Conservation (phyloP, 2,113 vertebrate genomes). For the Mobula birostris region DNA sequence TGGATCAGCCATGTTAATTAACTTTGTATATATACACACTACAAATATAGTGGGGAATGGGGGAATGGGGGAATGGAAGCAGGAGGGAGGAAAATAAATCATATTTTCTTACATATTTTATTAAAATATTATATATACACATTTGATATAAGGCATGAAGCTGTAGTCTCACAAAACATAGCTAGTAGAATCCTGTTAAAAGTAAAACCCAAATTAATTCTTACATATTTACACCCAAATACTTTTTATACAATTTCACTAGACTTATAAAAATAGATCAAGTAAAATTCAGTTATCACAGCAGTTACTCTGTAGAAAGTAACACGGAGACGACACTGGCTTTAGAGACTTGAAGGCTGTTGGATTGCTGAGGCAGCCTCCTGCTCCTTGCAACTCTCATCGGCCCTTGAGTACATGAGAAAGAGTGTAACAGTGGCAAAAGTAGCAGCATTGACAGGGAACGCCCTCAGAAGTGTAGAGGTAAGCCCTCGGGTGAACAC, state of each 20-base stretch:
- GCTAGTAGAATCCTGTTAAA: slow-evolving; percentile 23
- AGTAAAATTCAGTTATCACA: slow-evolving; percentile 33
- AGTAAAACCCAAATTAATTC: slow-evolving; percentile 10
- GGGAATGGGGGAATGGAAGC: too few relatives aligned
- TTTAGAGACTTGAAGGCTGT: slow-evolving; percentile 74
- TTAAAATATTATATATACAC: slow-evolving; percentile 33
- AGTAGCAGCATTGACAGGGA: slow-evolving; percentile 89
- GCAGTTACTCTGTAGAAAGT: slow-evolving; percentile 4
- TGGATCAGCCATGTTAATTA: background rate
- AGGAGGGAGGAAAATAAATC: background rate
- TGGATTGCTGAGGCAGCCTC: slow-evolving; percentile 58
- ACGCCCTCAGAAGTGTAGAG: slow-evolving; percentile 86
- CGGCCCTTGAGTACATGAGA: slow-evolving; percentile 71
- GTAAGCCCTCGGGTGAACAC: slow-evolving; percentile 87
- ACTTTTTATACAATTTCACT: slow-evolving; percentile 13
- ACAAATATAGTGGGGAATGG: background rate
- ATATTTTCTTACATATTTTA: slow-evolving; percentile 5
- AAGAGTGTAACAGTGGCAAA: slow-evolving; percentile 88
- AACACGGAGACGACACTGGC: background rate
- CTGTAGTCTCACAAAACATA: slow-evolving; percentile 32
- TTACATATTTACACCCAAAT: slow-evolving; percentile 21
- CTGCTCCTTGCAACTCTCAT: slow-evolving; percentile 56
- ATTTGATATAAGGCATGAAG: slow-evolving; percentile 33
- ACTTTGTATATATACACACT: slow-evolving; percentile 23
- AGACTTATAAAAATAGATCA: slow-evolving; percentile 34